phyloP scores from a whole-genome alignment of 2,113 vertebrate genomes.

The Austrofundulus limnaeus region DNA sequence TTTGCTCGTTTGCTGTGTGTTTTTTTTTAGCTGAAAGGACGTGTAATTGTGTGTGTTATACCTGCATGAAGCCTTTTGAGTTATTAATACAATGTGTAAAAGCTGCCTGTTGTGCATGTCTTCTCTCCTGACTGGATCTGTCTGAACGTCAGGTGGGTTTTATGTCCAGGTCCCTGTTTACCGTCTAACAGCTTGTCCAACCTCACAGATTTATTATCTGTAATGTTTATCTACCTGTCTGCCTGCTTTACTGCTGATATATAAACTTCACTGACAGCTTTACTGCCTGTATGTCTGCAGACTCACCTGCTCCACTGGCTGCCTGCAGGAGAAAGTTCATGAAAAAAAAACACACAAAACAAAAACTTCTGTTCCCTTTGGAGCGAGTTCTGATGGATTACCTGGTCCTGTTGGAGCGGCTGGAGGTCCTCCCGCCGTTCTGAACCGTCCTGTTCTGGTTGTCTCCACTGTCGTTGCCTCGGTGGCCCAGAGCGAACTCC shows the following conservation, averaged over 20 bases:
- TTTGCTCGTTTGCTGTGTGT: constrained; percentile 43
- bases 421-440: constrained; percentile 63
- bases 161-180: neutral
- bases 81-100: constrained; percentile 69
- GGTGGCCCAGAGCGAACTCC: constrained; percentile 82
- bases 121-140: neutral
- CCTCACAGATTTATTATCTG: constrained; percentile 6
- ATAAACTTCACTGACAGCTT: neutral
- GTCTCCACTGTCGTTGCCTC: constrained; percentile 83
- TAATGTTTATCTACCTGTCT: constrained; percentile 19
- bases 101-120: constrained; percentile 31
- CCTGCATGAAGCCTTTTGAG: constrained; percentile 63
- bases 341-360: too few species aligned
- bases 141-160: constrained; percentile 5
- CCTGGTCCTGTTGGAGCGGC: constrained; percentile 91
- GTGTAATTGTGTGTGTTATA: constrained; percentile 64
- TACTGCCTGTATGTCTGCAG: neutral
- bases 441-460: constrained; percentile 82
- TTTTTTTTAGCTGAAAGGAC: constrained; percentile 47
- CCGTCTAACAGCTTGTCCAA: neutral
- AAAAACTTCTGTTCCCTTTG: too few species aligned
- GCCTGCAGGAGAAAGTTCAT: neutral
- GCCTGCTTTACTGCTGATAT: constrained; percentile 4
- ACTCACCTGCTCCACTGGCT: neutral
- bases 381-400: constrained; percentile 44